These are phyloP conservation scores for Branchinecta lindahli DNA, from an alignment of 1,140 invertebrate species.

Conservation along the genomic window DNA sequence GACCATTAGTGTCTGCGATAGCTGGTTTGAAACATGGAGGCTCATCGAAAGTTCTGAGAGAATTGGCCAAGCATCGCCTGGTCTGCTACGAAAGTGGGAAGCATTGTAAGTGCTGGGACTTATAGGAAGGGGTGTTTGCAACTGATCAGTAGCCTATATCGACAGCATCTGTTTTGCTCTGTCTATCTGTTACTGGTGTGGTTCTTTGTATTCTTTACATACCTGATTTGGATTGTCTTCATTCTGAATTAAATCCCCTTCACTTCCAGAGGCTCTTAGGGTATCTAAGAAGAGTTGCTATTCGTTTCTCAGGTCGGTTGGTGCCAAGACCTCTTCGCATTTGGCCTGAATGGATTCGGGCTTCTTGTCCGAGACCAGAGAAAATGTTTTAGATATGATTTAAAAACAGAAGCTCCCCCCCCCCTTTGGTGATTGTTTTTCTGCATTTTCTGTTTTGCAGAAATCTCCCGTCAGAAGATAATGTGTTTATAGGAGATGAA, in stretches of 20 bases:
- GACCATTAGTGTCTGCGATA: constrained; percentile 72
- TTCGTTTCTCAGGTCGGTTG: constrained; percentile 3
- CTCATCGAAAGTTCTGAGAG: constrained; percentile 73
- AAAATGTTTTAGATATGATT: not conserved
- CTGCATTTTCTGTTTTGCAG: no score
- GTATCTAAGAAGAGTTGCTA: no score
- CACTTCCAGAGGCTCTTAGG: no score
- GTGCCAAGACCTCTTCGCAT: not conserved
- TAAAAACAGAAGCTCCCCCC: no score
- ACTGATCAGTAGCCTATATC: not conserved
- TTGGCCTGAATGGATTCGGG: not conserved
- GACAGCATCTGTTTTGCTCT: not conserved
- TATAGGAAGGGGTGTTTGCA: no score
- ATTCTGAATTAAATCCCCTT: no score
- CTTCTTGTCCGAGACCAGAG: not conserved
- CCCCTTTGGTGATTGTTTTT: no score
- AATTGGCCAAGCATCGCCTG: constrained; percentile 76
- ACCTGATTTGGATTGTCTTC: no score
- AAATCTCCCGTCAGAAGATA: no score
- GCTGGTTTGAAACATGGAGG: constrained; percentile 85
- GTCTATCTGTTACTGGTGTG: no score
- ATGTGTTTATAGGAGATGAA: no score
- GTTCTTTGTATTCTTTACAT: no score
- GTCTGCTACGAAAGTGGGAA: constrained; percentile 84
- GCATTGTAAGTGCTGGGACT: constrained; percentile 61